These are phyloP conservation scores for Eulemur macaco DNA, from an alignment of 2,113 vertebrate genomes.

Conservation along the genomic window DNA sequence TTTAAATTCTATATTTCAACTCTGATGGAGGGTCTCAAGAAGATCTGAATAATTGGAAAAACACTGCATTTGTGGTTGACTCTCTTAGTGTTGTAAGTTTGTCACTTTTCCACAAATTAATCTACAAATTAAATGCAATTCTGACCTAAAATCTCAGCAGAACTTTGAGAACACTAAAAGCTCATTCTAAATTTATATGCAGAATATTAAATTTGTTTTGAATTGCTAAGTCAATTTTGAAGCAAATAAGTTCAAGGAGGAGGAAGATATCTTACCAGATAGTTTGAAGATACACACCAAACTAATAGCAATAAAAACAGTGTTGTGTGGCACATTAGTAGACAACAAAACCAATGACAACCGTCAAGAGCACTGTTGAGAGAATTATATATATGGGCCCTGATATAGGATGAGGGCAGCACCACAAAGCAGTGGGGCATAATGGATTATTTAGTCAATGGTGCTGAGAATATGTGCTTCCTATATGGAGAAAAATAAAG, in stretches of 20 bases:
- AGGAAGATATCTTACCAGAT: neutral
- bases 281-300: neutral
- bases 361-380: neutral
- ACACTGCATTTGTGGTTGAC: neutral
- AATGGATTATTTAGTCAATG: neutral
- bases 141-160: constrained; percentile 16
- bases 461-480: neutral
- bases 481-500: neutral
- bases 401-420: neutral
- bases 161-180: neutral
- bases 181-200: neutral
- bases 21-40: neutral
- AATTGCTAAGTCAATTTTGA: neutral
- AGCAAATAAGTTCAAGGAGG: neutral
- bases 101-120: neutral
- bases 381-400: neutral
- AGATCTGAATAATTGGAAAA: neutral
- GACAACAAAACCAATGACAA: neutral
- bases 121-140: neutral
- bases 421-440: too few species aligned
- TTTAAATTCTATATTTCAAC: neutral
- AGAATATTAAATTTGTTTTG: neutral
- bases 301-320: neutral
- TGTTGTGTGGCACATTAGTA: neutral
- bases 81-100: neutral